Base-by-base conservation (phyloP, 2,797 vertebrate species). In the Gila robusta region DNA sequence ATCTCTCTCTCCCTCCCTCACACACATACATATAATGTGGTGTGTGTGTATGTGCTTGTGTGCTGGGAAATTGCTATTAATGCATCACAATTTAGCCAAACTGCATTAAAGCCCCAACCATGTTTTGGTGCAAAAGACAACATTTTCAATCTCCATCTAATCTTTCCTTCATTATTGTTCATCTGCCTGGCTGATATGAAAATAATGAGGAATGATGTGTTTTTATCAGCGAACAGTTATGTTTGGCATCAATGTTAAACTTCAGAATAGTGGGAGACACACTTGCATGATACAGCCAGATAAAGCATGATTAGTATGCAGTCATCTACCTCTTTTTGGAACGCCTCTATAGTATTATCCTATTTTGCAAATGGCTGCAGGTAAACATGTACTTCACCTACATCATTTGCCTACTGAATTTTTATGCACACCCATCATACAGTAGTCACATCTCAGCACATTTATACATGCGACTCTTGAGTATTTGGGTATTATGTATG, bases 191-290 rank as follows among this genome's bases (percentile, higher is more conserved):
- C 78, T 86, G 84, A 86, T 86, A 47, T 86, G 56, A 86, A 86
- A 86, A 86, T 85, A 85, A 80, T 81, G 78, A 86, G 67, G 69
- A 81, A 86, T 72, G 56, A 80, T 85, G 77, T 66, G 54, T 85
- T 85, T 85, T 80, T 85, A 80, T 73, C 56, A 72, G 84, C 16
- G 10, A 73, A 79, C 67, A 81, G 69, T 85, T 80, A 85, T 85
- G 78, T 85, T 73, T 78, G 78, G 80, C 84, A 73, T 69, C 1
- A 3, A 72, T 85, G 84, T 80, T 80, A 85, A 85, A 85, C 54
- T 73, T 49, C 37, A 17, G 83, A 79, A 85, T 79, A 17, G 74
- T 85, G n/a, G 12, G 37, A 84, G 62, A 69, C 47, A 32, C 62
- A 54, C 47, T 70, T 69, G 21, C 83, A 78, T 19, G 78, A 78